Evolutionary conservation across 1,140 invertebrate species (phyloP).

Genomic region (Drosophila trapezifrons): DNA sequence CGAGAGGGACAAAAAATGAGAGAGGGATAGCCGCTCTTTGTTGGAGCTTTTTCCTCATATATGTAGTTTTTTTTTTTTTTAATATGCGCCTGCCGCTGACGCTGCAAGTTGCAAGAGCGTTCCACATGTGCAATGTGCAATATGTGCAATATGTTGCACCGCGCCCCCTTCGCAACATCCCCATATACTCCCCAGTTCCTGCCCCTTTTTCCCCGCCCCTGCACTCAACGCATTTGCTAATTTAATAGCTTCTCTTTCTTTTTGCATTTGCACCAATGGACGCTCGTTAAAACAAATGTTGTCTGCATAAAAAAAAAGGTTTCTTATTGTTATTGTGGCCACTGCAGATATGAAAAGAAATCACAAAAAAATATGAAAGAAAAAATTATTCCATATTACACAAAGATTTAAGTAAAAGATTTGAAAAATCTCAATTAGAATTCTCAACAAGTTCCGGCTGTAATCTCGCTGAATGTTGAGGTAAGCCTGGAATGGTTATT

Average conservation of each 20-base stretch:
- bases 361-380: background rate
- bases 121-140: conserved; percentile 70
- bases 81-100: conserved; percentile 77
- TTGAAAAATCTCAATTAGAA: background rate
- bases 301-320: conserved; percentile 53
- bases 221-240: conserved; percentile 63
- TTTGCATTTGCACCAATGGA: conserved; percentile 42
- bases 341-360: conserved; percentile 3
- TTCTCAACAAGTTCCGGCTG: background rate
- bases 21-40: conserved; percentile 55
- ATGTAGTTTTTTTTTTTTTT: conserved; percentile 42
- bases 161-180: background rate
- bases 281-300: conserved; percentile 67
- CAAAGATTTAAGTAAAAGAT: background rate
- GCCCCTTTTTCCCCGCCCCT: background rate
- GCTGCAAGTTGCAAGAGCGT: conserved; percentile 68
- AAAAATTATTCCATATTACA: background rate
- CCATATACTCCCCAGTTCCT: background rate
- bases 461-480: background rate
- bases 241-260: conserved; percentile 58
- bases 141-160: conserved; percentile 43
- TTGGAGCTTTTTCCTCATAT: conserved; percentile 44
- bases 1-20: conserved; percentile 16
- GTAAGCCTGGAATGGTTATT: background rate
- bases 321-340: conserved; percentile 46